A percentile compares a stretch with the other conserved stretches of the same genome.
phyloP scores from a whole-genome alignment of 2,888 invertebrate genomes.

The Metacarcinus magister region DNA sequence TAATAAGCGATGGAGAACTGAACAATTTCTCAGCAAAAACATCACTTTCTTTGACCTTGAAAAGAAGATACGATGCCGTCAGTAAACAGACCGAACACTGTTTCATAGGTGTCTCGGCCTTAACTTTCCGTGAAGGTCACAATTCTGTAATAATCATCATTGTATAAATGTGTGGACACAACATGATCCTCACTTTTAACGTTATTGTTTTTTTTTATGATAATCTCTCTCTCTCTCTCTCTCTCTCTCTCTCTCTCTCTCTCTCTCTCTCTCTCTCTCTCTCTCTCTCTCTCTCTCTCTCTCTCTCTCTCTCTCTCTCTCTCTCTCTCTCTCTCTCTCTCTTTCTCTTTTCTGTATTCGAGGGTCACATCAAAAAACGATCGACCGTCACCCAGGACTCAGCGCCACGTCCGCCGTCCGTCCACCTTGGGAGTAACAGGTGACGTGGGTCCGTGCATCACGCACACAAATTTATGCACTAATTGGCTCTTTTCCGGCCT shows the following conservation, averaged over 20 bases:
- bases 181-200: not conserved
- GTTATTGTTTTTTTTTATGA: not conserved
- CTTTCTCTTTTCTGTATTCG: not conserved
- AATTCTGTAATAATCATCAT: not conserved
- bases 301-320: slow-evolving; percentile 41
- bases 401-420: not conserved
- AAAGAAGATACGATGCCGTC: not conserved
- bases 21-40: not conserved
- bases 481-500: not conserved
- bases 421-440: not conserved
- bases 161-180: too few species aligned
- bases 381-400: not conserved
- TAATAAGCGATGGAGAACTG: not conserved
- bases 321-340: slow-evolving; percentile 48
- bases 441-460: not conserved
- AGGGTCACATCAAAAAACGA: not conserved
- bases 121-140: not conserved
- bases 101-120: not conserved
- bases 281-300: slow-evolving; percentile 39
- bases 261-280: slow-evolving; percentile 39
- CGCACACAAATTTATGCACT: slow-evolving; percentile 41
- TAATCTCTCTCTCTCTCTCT: not conserved
- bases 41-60: not conserved
- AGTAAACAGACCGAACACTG: not conserved
- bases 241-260: slow-evolving; percentile 37